Evolutionary conservation across 2,113 vertebrate genomes (phyloP), one percentile per base, ranked within the genome.

Genomic region (Plecturocebus donacophilus): DNA sequence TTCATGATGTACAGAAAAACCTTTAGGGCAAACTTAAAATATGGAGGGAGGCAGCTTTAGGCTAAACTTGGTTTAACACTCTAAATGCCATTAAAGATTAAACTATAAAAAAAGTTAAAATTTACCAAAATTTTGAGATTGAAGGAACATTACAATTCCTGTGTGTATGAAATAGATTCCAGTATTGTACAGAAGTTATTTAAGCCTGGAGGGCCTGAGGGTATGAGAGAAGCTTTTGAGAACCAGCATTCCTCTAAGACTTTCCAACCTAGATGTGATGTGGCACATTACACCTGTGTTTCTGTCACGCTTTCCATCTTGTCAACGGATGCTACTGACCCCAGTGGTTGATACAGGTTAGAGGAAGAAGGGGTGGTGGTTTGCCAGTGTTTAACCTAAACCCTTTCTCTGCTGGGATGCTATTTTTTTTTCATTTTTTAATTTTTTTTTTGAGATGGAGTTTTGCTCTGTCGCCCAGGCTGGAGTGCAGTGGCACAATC

Each of bases 71-170:
- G 30, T 32, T 30, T 30, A 64, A 14, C 27, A 58, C 61, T 30
- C 68, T 86, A 85, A 92, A 73, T 45, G 61, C 40, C 75, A 61
- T 58, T 79, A 66, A 95, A 87, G 73, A 71, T 35, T 2, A 90
- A 21, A 35, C 20, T 61, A 45, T 83, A 66, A 79, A 90, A 77
- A 87, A 21, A 16, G 32, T 86, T 38, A 95, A 95, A 49, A 92
- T 45, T 71, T 52, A 83, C 35, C 40, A 75, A 89, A 61, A 64
- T 45, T 47, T 90, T 84, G 52, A 58, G 38, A 79, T 35, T 11
- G 47, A 87, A 68, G 68, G 35, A 49, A 75, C 4, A 45, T 38
- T 45, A 6, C n/a, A 71, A 32, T 87, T 80, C 45, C 61, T 61
- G 5, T 80, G 5, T 42, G 14, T 64, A 10, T 80, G 23, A 54